These are phyloP conservation scores for Phylloscopus trochilus DNA, from an alignment of 2,113 vertebrate genomes.

Conservation along the genomic window DNA sequence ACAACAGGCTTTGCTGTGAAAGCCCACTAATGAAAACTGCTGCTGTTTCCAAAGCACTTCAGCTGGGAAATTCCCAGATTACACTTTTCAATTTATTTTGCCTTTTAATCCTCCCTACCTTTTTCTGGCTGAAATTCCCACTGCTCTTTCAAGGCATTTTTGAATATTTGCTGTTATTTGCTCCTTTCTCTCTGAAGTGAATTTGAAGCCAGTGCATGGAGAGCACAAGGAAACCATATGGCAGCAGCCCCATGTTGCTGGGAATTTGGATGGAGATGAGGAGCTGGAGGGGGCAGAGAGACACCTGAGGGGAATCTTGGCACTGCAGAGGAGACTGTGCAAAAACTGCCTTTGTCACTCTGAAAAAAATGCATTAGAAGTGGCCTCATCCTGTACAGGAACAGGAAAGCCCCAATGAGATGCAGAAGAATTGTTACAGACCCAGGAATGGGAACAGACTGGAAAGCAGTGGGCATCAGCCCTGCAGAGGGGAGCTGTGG, in stretches of 20 bases:
- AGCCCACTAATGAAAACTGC: background rate
- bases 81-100: background rate
- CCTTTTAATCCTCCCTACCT: background rate
- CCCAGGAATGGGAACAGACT: background rate
- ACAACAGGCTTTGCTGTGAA: background rate
- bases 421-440: background rate
- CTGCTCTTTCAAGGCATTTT: background rate
- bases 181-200: background rate
- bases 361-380: background rate
- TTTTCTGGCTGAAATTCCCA: background rate
- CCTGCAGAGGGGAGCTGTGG: background rate
- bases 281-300: background rate
- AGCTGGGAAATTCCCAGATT: background rate
- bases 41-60: background rate
- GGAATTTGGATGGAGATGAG: background rate
- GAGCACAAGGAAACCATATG: background rate
- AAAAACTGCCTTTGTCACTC: background rate
- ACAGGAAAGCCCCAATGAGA: accelerated
- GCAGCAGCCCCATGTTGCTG: background rate
- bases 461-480: accelerated
- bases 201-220: background rate
- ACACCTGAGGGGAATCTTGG: background rate
- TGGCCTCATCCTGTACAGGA: background rate
- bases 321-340: background rate
- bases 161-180: background rate